Evolutionary conservation across 1,140 invertebrate genomes (phyloP), one percentile per base, ranked within the genome.

Genomic region (Oryctes rhinoceros): DNA sequence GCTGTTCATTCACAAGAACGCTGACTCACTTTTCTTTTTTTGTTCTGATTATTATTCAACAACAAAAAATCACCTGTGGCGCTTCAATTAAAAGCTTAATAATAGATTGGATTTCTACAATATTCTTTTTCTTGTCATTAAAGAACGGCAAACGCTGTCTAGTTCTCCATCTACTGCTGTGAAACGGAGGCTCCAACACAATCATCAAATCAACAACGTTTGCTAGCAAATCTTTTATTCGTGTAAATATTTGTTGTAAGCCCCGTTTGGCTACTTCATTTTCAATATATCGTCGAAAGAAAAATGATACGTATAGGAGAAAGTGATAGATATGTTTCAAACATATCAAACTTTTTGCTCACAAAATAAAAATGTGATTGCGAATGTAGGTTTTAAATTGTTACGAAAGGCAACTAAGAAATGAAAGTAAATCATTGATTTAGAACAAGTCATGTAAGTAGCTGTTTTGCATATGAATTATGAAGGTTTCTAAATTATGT

Each of bases 31-130:
- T 35, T 37, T 35, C 65, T 37, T 71, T 71, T 71, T 71, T 30
- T 20, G 13, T 71, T 71, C 24, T 15, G 65, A 9, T 67, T 10
- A 13, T 71, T 71, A 37, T 71, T 71, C 65, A 71, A 71, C 65
- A 71, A 24, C 18, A 71, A 71, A 24, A 71, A 71, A 59, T 59
- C 65, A 71, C 65, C 65, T 71, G 65, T 71, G 65, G 65, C 65
- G 20, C 65, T 71, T 35, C 35, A 71, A 71, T 71, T 24, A 9
- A 24, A 35, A 37, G 65, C 65, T 71, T 71, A 71, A 71, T 71
- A 71, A 71, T 35, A 71, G 65, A 71, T 71, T 71, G 35, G 18
- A 71, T 37, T 71, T 71, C 24, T 71, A 24, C 24, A 71, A 24
- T 71, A 71, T 71, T 71, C 65, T 37, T 35, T 71, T 59, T 20